A percentile compares a stretch with the other conserved stretches of the same genome.
phyloP scores from a whole-genome alignment of 2,888 invertebrate species.

The Leptopilina syphax region DNA sequence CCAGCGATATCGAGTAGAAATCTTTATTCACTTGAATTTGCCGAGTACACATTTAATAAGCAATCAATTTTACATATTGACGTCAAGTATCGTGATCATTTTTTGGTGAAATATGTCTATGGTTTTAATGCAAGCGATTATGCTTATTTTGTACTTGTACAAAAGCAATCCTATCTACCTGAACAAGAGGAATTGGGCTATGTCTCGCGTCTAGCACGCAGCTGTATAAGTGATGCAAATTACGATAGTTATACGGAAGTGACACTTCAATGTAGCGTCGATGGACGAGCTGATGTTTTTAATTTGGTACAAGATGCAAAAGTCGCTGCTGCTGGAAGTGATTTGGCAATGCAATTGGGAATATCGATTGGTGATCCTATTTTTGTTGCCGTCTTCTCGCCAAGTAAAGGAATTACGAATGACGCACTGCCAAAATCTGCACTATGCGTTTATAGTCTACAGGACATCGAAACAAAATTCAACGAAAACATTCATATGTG shows the following conservation, averaged over 20 bases:
- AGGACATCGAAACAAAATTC: slow-evolving; percentile 94
- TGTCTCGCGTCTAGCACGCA: slow-evolving; percentile 92
- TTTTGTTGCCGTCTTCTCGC: slow-evolving; percentile 92
- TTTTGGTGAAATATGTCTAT: slow-evolving; percentile 96
- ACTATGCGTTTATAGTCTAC: slow-evolving; percentile 93
- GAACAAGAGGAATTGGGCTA: slow-evolving; percentile 94
- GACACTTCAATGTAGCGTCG: slow-evolving; percentile 90
- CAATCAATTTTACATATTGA: slow-evolving; percentile 92
- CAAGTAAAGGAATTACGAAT: slow-evolving; percentile 91
- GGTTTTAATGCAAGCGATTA: slow-evolving; percentile 97
- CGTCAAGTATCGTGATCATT: slow-evolving; percentile 95
- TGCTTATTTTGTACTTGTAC: slow-evolving; percentile 97
- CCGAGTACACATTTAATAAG: slow-evolving; percentile 90
- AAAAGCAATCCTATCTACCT: slow-evolving; percentile 93
- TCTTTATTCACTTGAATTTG: slow-evolving; percentile 87
- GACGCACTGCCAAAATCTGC: slow-evolving; percentile 91
- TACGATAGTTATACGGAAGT: slow-evolving; percentile 99
- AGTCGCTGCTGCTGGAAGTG: slow-evolving; percentile 89
- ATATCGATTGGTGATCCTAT: slow-evolving; percentile 89
- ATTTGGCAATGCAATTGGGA: slow-evolving; percentile 88
- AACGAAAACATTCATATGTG: slow-evolving; percentile 98
- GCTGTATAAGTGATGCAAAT: slow-evolving; percentile 95
- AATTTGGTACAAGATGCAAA: slow-evolving; percentile 96
- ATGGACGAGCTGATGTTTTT: slow-evolving; percentile 81
- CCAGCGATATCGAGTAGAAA: slow-evolving; percentile 94